Percentiles rank a stretch among this genome's conserved stretches.
phyloP scores from a whole-genome alignment of 1,140 invertebrate species.

The Charaxes varanes region DNA sequence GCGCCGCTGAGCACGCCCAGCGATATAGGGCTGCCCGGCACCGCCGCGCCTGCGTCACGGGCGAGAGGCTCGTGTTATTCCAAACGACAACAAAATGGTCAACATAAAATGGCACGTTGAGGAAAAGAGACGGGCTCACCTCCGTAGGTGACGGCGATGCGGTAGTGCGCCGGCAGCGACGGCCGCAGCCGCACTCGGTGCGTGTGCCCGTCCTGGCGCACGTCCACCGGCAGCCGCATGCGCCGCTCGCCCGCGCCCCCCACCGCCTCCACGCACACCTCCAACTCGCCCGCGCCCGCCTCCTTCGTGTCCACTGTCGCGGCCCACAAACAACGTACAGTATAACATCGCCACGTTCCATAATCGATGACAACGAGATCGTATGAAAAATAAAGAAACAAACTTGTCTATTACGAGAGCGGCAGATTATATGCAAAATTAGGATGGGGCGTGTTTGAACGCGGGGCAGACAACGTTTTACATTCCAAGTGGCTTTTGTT shows the following conservation, averaged over 20 bases:
- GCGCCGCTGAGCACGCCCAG: constrained; percentile 72
- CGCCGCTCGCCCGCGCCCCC: constrained; percentile 90
- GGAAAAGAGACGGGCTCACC: constrained; percentile 44
- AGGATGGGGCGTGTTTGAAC: no score
- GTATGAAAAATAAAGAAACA: no score
- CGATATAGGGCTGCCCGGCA: constrained; percentile 77
- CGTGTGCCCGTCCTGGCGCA: constrained; percentile 83
- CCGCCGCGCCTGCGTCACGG: constrained; percentile 78
- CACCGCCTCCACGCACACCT: constrained; percentile 85
- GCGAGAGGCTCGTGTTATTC: no score
- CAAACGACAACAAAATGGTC: no score
- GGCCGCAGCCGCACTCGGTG: constrained; percentile 90
- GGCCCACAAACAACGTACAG: no score
- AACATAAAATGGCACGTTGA: no score
- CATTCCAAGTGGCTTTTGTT: no score
- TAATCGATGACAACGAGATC: no score
- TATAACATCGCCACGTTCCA: no score
- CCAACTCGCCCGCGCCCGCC: constrained; percentile 92
- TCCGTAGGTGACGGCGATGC: constrained; percentile 91
- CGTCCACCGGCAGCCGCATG: constrained; percentile 87
- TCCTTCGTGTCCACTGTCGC: constrained; percentile 90
- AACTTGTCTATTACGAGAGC: no score
- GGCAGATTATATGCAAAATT: no score
- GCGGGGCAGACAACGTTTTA: no score
- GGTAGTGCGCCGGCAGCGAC: constrained; percentile 90